Conservation (phyloP, 2,888 invertebrate species). For the Lissocephala sabroskyi region DNA sequence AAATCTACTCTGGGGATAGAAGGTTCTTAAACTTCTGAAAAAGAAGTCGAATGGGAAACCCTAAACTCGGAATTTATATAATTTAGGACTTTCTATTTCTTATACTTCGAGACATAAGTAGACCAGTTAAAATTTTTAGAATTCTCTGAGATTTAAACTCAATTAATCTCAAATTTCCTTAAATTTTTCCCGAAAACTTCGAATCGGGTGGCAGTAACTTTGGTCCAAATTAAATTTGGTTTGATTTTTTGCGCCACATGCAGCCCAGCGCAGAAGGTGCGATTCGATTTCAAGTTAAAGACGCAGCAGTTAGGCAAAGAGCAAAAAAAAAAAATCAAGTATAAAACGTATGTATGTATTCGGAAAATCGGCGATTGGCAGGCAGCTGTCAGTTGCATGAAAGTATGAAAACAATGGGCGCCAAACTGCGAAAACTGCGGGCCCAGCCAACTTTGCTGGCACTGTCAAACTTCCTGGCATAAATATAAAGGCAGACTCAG, state of each 20-base stretch:
- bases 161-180: no score
- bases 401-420: constrained; percentile 50
- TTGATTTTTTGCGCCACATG: constrained; percentile 30
- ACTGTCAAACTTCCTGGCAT: constrained; percentile 30
- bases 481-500: constrained; percentile 14
- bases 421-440: background rate
- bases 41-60: no score
- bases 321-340: constrained; percentile 45
- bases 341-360: constrained; percentile 49
- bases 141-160: no score
- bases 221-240: constrained; percentile 40
- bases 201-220: constrained; percentile 45
- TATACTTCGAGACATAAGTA: no score
- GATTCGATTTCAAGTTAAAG: background rate
- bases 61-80: no score
- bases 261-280: background rate
- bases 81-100: no score
- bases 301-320: background rate
- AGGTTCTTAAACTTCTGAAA: no score
- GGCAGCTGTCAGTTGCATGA: constrained; percentile 60
- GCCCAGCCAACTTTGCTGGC: no score
- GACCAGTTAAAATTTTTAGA: no score
- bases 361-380: constrained; percentile 62
- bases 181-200: no score
- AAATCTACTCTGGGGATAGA: no score